Base-by-base conservation (phyloP, 2,888 invertebrate genomes). In the Cephus pygmeus region DNA sequence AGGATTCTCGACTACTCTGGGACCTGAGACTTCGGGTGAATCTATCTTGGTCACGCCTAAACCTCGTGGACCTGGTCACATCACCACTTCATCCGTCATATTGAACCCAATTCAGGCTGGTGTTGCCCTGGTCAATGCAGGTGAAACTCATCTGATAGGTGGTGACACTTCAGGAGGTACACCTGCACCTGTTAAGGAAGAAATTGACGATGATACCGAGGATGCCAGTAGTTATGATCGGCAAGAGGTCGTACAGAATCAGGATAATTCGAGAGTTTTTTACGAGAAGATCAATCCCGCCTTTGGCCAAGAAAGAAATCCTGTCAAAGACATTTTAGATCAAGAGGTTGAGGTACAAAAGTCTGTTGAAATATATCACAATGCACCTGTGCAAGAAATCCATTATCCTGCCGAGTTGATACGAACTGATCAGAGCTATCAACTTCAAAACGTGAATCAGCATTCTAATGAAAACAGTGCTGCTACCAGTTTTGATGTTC, bases 71-170 rank as follows among this genome's bases (percentile, higher is more conserved):
- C 79, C 78, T n/a, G 74, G 69, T 76, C 84, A 85, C 56, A 79
- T 84, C 15, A 85, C 87, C 4, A 85, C 86, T 0, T 87, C 89
- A 0, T 82, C 88, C 11, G 75, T 87, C 4, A 82, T 89, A 9
- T 40, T 91, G 40, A 91, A 88, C 76, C 87, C 90, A 1, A 86
- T 91, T 33, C 91, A 90, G 36, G 91, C 88, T 0, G 91, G 90
- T 3, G 87, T 91, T 0, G 83, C 89, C 1, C 77, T 91, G 6
- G 79, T 89, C 35, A 90, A 90, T 75, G 85, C 88, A 11, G 88
- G 84, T 1, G 82, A 87, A 69, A 80, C 84, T 4, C 83, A 87
- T 40, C 76, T 86, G 12, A 86, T 87, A 56, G 81, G 83, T 33
- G 77, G 76, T 1, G 76, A 82, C 12, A 75, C 77, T 15, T 30